Base-by-base conservation (phyloP, 2,113 vertebrate species). In the Ranitomeya variabilis region DNA sequence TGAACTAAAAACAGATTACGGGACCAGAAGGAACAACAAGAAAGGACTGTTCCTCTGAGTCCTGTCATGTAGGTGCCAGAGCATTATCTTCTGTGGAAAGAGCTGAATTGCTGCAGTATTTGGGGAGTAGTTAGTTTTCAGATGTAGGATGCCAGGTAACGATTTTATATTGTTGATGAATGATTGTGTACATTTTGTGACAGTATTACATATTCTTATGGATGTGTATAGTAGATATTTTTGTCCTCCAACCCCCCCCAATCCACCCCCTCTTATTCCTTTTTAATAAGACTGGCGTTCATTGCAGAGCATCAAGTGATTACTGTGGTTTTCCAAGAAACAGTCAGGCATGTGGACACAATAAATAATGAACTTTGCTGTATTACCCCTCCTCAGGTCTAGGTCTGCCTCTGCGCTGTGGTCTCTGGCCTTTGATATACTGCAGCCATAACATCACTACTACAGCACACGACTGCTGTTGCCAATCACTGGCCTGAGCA, bases 21-120 rank as follows among this genome's bases (percentile, higher is more conserved):
- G 73, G 73, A 76, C 37, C 73, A 76, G 73, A 76, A 76, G 73
- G 45, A 76, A 74, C 31, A 18, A 51, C 18, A 74, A 31, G 71
- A 76, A 74, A 52, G 73, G 45, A 10, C 37, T 51, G 73, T 52
- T 76, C 73, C 45, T 51, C 45, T 5, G 73, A 51, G 73, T 51
- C 19, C 73, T 18, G 31, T 52, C 18, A 52, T 51, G 37, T 76
- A 1, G 16, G 18, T 76, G 73, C 73, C 73, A 52, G 73, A 52
- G 52, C 45, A 26, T 74, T 37, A 16, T 45, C 71, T 45, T 73
- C 71, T 37, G 23, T 71, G 26, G 69, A 71, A 71, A 7, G 69
- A 2, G 7, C 3, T 16, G 21, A n/a, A 71, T 31, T 74, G 14
- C 71, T 45, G 16, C 15, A 45, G 71, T 18, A 74, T 45, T 45